Percentiles rank a stretch among this genome's conserved stretches.
Conservation (phyloP, 1,140 invertebrate genomes). For the Oedothorax gibbosus region DNA sequence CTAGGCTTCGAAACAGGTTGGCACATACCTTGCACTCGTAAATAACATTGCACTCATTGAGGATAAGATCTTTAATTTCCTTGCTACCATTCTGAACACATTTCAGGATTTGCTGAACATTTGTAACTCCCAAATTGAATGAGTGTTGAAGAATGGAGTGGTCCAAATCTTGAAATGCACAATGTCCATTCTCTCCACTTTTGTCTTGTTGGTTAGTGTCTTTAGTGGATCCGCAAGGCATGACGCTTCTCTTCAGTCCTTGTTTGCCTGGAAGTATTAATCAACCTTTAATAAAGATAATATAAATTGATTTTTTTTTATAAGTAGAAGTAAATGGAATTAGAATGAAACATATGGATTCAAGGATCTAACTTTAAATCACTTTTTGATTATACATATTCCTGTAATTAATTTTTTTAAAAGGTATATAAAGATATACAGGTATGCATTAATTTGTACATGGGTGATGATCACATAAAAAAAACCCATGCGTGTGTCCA, state of each 20-base stretch:
- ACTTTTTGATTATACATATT: no score
- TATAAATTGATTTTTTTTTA: no score
- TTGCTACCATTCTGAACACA: constrained; percentile 59
- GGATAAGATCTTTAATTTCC: constrained; percentile 76
- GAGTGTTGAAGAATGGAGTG: constrained; percentile 57
- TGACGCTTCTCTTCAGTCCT: background rate
- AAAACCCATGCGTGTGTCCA: no score
- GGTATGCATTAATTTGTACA: no score
- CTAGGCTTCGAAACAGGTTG: constrained; percentile 84
- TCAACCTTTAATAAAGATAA: no score
- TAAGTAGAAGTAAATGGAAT: no score
- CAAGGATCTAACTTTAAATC: no score
- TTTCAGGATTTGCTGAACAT: constrained; percentile 61
- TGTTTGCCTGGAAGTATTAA: no score
- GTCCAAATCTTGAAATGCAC: constrained; percentile 55
- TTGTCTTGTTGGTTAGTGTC: background rate
- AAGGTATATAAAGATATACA: no score
- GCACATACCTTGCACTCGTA: constrained; percentile 87
- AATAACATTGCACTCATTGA: constrained; percentile 84
- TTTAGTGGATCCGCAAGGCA: constrained; percentile 48
- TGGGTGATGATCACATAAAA: no score
- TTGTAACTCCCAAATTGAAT: constrained; percentile 58
- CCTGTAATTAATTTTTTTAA: no score
- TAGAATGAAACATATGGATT: no score
- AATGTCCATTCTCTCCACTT: constrained; percentile 37